phyloP scores from a whole-genome alignment of 2,113 vertebrate genomes.

The Triplophysa rosa region DNA sequence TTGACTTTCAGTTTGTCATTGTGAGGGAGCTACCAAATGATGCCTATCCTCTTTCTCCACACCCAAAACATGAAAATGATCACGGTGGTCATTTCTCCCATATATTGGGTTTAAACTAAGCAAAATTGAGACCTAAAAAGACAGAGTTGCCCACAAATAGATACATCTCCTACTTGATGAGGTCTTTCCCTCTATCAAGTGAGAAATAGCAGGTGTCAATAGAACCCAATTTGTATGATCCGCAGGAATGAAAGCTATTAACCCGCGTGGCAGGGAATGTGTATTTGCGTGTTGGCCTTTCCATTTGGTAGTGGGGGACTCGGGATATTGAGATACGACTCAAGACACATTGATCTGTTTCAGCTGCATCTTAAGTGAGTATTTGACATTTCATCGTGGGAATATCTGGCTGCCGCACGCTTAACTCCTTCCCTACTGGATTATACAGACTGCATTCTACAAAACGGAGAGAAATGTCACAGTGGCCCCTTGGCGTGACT shows the following conservation, averaged over 20 bases:
- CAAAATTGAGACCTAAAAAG: conserved; percentile 44
- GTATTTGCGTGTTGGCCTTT: conserved; percentile 45
- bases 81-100: not conserved
- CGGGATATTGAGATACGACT: conserved; percentile 34
- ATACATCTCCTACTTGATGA: conserved; percentile 61
- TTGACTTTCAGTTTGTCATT: not conserved
- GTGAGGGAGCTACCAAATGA: not conserved
- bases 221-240: conserved; percentile 68
- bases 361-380: conserved; percentile 54
- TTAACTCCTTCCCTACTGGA: conserved; percentile 47
- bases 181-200: conserved; percentile 63
- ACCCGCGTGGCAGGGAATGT: conserved; percentile 56
- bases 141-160: conserved; percentile 43
- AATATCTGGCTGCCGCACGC: conserved; percentile 21
- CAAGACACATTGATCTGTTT: conserved; percentile 51
- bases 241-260: conserved; percentile 71
- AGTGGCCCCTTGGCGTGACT: not conserved
- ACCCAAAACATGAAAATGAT: not conserved
- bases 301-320: conserved; percentile 44
- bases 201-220: conserved; percentile 70
- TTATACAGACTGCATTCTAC: not conserved
- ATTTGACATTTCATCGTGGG: conserved; percentile 54
- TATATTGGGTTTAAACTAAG: conserved; percentile 7
- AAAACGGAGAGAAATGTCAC: not conserved
- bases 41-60: not conserved